Evolutionary conservation across 2,888 invertebrate genomes (phyloP).

Genomic region (Atrina japonica): DNA sequence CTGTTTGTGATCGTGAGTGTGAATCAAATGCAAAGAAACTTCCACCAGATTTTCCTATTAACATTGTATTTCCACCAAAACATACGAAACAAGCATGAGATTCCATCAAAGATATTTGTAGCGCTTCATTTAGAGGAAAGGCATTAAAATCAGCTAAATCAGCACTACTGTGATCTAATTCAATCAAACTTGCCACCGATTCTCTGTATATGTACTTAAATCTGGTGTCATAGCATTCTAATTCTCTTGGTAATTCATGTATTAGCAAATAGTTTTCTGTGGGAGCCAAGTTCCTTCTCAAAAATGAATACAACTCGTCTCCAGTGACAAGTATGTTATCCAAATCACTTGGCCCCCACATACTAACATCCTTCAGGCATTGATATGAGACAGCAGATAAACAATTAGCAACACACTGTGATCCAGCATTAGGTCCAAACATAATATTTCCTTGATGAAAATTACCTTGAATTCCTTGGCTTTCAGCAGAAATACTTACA

Average conservation of each 20-base stretch:
- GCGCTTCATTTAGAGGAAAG: constrained; percentile 4
- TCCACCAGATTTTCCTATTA: constrained; percentile 1
- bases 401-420: constrained; percentile 13
- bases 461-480: neutral
- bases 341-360: constrained; percentile 3
- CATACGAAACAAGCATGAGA: constrained; percentile 10
- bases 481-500: neutral
- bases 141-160: constrained; percentile 10
- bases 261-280: constrained; percentile 6
- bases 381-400: constrained; percentile 1
- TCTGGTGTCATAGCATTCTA: neutral
- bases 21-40: constrained; percentile 13
- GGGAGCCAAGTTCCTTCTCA: constrained; percentile 1
- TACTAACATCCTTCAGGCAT: neutral
- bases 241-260: neutral
- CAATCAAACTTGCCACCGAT: constrained; percentile 4
- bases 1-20: constrained; percentile 3
- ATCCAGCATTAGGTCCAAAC: neutral
- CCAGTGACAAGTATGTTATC: constrained; percentile 1
- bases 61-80: constrained; percentile 10
- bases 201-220: constrained; percentile 2
- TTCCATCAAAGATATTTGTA: neutral
- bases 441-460: constrained; percentile 2
- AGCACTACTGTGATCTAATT: neutral
- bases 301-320: constrained; percentile 6